phyloP scores from a whole-genome alignment of 2,797 vertebrate species.

The Hyperoplus lanceolatus region DNA sequence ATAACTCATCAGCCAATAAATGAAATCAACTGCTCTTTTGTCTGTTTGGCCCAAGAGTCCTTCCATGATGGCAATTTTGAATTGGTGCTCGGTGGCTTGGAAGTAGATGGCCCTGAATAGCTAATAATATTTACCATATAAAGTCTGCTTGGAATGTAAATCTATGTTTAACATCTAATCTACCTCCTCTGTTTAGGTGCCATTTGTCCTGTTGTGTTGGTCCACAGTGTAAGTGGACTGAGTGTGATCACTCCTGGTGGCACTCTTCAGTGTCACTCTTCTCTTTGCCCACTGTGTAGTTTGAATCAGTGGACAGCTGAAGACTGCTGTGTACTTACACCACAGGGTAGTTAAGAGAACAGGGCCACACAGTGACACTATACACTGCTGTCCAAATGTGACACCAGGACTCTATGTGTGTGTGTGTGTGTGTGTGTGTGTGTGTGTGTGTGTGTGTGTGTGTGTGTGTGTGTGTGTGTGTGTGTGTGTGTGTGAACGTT shows the following conservation, averaged over 20 bases:
- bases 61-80: constrained; percentile 2
- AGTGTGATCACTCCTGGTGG: constrained; percentile 68
- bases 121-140: constrained; percentile 31
- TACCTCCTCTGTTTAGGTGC: constrained; percentile 28
- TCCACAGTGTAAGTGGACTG: constrained; percentile 52
- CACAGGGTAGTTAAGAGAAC: constrained; percentile 79
- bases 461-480: constrained; percentile 4
- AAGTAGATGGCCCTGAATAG: constrained; percentile 11
- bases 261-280: constrained; percentile 65
- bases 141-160: constrained; percentile 40
- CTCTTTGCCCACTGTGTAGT: constrained; percentile 70
- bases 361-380: constrained; percentile 78
- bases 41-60: constrained; percentile 1
- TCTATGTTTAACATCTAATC: constrained; percentile 42
- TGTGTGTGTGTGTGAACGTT: constrained; percentile 13
- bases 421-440: constrained; percentile 28
- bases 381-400: constrained; percentile 75
- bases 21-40: constrained; percentile 7
- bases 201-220: constrained; percentile 41
- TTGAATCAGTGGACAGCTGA: constrained; percentile 84
- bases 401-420: constrained; percentile 44
- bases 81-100: not conserved
- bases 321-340: constrained; percentile 78
- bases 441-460: constrained; percentile 41
- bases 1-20: not conserved